These are phyloP conservation scores for Pachydiplax longipennis DNA, from an alignment of 2,888 invertebrate species.

Conservation along the genomic window DNA sequence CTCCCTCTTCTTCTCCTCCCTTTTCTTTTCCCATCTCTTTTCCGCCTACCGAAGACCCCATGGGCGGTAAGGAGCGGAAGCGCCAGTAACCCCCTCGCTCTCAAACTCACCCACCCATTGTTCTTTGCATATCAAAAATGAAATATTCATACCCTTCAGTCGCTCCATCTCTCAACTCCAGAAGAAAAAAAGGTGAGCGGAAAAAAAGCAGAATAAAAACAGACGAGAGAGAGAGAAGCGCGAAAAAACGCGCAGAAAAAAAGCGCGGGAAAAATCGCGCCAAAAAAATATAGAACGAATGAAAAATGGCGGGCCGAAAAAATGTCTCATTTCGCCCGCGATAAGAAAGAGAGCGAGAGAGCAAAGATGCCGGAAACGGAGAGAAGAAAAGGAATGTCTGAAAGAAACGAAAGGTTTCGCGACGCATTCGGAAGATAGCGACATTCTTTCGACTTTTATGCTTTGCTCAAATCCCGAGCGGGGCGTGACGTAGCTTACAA, in stretches of 20 bases:
- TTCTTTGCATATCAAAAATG: slow-evolving; percentile 36
- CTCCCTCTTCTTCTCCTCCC: background rate
- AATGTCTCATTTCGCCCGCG: background rate
- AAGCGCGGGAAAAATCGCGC: too few relatives aligned
- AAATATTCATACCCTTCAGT: slow-evolving; percentile 40
- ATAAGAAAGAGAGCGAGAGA: background rate
- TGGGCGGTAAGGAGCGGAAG: background rate
- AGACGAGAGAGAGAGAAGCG: too few relatives aligned
- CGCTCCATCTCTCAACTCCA: background rate
- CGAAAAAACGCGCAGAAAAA: too few relatives aligned
- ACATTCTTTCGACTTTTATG: background rate
- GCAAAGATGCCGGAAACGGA: background rate
- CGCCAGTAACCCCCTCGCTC: slow-evolving; percentile 14
- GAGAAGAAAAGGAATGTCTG: background rate
- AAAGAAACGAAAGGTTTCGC: background rate
- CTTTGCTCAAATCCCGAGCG: background rate
- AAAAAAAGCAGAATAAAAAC: background rate
- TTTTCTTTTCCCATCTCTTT: background rate
- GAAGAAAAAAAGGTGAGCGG: background rate
- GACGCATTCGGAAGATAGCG: background rate
- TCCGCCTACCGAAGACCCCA: background rate
- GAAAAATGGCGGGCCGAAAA: too few relatives aligned
- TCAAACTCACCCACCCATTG: slow-evolving; percentile 8
- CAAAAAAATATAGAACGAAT: too few relatives aligned
- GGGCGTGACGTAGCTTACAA: background rate